A percentile compares a stretch with the other conserved stretches of the same genome.
Conservation (phyloP, 2,888 invertebrate species). For the Ennomos quercinarius region DNA sequence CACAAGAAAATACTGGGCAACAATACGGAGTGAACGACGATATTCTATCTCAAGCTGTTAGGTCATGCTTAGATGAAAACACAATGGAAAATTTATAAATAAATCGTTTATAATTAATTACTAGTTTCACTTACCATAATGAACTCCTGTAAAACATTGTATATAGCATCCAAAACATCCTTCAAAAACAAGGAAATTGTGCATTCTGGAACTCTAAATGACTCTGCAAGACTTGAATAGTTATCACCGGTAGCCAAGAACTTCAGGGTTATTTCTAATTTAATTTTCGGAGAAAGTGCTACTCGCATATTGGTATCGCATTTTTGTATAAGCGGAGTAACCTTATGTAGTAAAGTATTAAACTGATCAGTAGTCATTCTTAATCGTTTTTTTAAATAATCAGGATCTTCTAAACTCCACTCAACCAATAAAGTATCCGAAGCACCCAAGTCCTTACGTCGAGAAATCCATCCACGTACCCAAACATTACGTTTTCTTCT, state of each 20-base stretch:
- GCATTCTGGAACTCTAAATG: conserved; percentile 55
- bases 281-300: conserved; percentile 45
- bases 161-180: conserved; percentile 53
- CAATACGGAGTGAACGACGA: conserved; percentile 51
- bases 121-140: conserved; percentile 13
- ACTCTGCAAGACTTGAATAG: conserved; percentile 49
- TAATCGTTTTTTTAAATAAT: conserved; percentile 42
- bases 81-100: conserved; percentile 45
- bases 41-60: conserved; percentile 51
- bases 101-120: conserved; percentile 48
- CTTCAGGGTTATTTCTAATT: conserved; percentile 45
- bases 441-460: no score
- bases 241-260: conserved; percentile 37
- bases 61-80: conserved; percentile 28
- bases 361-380: conserved; percentile 46
- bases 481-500: conserved; percentile 34
- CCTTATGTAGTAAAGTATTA: conserved; percentile 46
- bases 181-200: conserved; percentile 52
- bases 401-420: no score
- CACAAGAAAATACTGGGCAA: conserved; percentile 55
- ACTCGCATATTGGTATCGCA: conserved; percentile 45
- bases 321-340: conserved; percentile 46
- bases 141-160: conserved; percentile 44
- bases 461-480: no score
- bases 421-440: no score